phyloP scores from a whole-genome alignment of 2,113 vertebrate species.

The Rhinogobius similis region DNA sequence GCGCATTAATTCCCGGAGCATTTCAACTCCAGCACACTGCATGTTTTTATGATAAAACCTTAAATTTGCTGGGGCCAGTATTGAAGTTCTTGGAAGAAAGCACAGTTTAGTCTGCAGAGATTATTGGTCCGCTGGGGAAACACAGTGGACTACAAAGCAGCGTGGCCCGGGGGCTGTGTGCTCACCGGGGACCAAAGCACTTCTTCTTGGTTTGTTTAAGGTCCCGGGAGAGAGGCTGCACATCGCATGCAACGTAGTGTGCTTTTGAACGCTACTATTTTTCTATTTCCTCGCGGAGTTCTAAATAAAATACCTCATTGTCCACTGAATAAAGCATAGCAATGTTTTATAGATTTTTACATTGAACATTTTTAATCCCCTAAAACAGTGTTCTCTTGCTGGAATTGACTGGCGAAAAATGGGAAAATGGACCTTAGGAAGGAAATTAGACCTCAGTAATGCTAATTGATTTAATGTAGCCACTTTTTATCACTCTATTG shows the following conservation, averaged over 20 bases:
- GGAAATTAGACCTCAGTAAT: constrained; percentile 79
- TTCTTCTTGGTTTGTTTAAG: constrained; percentile 68
- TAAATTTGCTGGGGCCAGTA: constrained; percentile 54
- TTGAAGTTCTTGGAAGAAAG: constrained; percentile 62
- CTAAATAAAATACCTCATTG: constrained; percentile 51
- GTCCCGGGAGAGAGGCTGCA: constrained; percentile 53
- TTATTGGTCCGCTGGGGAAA: constrained; percentile 59
- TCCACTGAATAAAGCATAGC: constrained; percentile 34
- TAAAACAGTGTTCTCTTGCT: constrained; percentile 26
- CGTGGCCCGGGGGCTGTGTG: constrained; percentile 59
- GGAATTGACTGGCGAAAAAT: constrained; percentile 51
- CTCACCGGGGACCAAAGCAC: constrained; percentile 62
- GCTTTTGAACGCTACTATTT: constrained; percentile 51
- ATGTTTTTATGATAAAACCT: constrained; percentile 48
- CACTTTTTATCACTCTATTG: constrained; percentile 66
- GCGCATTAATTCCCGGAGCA: constrained; percentile 31
- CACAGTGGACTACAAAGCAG: constrained; percentile 63
- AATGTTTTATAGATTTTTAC: constrained; percentile 26
- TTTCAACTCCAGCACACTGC: constrained; percentile 31
- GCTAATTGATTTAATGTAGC: constrained; percentile 78
- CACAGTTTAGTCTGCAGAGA: constrained; percentile 58
- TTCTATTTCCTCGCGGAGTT: constrained; percentile 34
- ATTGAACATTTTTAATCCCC: constrained; percentile 15
- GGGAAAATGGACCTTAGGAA: constrained; percentile 33
- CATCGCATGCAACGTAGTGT: constrained; percentile 40